phyloP scores from a whole-genome alignment of 1,140 invertebrate species.

The Coenobita brevimanus region DNA sequence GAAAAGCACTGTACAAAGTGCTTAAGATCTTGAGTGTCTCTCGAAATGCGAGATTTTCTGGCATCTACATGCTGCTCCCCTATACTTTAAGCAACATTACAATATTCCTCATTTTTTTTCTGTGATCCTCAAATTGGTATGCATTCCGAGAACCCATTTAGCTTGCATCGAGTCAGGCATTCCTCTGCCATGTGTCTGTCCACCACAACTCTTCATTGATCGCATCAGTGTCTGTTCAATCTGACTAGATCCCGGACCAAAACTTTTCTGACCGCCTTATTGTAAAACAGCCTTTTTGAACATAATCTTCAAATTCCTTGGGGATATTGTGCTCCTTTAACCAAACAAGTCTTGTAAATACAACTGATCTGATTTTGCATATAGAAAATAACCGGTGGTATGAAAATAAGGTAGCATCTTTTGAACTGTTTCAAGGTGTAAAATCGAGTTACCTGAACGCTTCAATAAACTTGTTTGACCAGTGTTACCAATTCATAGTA shows the following conservation, averaged over 20 bases:
- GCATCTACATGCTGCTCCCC: conserved; percentile 25
- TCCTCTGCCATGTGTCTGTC: conserved; percentile 11
- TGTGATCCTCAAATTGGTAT: neutral
- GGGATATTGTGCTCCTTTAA: neutral
- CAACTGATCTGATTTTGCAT: conserved; percentile 10
- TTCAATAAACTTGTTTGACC: no score
- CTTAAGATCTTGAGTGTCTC: conserved; percentile 34
- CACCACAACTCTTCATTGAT: conserved; percentile 14
- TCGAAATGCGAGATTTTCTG: conserved; percentile 36
- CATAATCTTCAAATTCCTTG: neutral
- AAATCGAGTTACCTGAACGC: neutral
- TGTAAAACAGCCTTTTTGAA: conserved; percentile 31
- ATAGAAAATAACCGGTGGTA: neutral
- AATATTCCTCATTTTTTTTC: conserved; percentile 5
- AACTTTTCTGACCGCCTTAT: neutral
- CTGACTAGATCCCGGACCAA: conserved; percentile 6
- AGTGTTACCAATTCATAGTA: no score
- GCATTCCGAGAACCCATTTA: neutral
- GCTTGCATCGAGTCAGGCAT: neutral
- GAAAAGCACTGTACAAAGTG: conserved; percentile 11
- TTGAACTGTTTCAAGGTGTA: conserved; percentile 5
- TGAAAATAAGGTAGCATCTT: conserved; percentile 8
- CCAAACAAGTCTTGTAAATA: neutral
- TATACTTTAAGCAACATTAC: neutral
- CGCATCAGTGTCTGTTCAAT: conserved; percentile 19